Conservation (phyloP, 1,140 invertebrate genomes). For the Propsilocerus akamusi region DNA sequence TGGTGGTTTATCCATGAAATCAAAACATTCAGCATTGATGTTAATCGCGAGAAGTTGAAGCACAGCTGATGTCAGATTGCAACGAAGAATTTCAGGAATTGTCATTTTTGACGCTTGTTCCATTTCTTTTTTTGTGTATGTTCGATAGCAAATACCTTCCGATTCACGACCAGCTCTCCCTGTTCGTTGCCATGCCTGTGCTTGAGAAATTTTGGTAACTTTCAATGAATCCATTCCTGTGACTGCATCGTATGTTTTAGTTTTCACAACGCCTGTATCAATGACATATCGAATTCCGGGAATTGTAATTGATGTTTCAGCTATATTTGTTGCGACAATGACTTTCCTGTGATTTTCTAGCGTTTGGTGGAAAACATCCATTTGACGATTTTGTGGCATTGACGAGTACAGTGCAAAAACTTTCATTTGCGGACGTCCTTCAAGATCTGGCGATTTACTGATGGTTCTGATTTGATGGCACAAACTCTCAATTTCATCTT, state of each 20-base stretch:
- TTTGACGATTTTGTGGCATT: conserved; percentile 52
- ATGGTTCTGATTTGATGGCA: conserved; percentile 56
- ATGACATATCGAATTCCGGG: conserved; percentile 85
- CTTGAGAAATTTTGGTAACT: conserved; percentile 70
- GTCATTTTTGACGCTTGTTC: conserved; percentile 52
- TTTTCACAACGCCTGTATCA: conserved; percentile 87
- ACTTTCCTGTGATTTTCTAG: conserved; percentile 60
- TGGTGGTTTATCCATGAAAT: conserved; percentile 79
- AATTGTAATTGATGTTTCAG: conserved; percentile 94
- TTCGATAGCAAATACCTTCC: conserved; percentile 65
- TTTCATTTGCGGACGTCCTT: conserved; percentile 29
- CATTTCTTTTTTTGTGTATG: conserved; percentile 42
- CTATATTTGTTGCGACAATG: conserved; percentile 93
- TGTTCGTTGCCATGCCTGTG: conserved; percentile 79
- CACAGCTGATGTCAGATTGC: conserved; percentile 24
- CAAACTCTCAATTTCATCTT: conserved; percentile 93
- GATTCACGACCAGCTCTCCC: conserved; percentile 79
- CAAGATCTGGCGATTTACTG: conserved; percentile 27
- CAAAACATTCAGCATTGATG: conserved; percentile 64
- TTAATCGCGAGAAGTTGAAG: conserved; percentile 72
- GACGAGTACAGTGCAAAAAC: conserved; percentile 73
- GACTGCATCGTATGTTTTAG: conserved; percentile 52
- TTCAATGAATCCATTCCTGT: conserved; percentile 73
- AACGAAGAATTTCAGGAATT: conserved; percentile 69
- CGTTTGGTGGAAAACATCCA: conserved; percentile 54